Percentiles rank a stretch among this genome's conserved stretches.
phyloP scores from a whole-genome alignment of 2,797 vertebrate species.

The Paramormyrops hopkinsi region DNA sequence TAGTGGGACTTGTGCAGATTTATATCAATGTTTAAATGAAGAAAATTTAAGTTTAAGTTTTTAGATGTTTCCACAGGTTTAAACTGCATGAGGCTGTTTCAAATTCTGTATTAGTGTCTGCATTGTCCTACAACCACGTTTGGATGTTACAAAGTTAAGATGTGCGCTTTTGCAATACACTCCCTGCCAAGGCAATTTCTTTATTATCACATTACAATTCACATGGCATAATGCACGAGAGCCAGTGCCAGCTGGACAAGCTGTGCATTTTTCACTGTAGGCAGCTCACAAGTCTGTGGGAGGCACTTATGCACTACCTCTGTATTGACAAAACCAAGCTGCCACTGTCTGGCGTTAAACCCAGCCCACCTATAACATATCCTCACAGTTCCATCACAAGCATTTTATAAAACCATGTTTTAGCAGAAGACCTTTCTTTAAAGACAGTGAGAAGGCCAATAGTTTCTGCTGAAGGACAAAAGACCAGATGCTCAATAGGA shows the following conservation, averaged over 20 bases:
- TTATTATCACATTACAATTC: conserved; percentile 1
- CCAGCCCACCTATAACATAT: neutral
- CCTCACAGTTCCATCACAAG: neutral
- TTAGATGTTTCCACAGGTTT: neutral
- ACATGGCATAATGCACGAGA: neutral
- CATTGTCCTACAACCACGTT: conserved; percentile 29
- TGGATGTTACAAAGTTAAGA: conserved; percentile 11
- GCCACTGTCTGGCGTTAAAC: neutral
- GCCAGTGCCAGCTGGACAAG: conserved; percentile 3
- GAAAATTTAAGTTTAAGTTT: neutral
- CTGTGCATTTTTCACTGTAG: conserved; percentile 7
- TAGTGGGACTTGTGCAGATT: neutral
- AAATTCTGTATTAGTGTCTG: conserved; percentile 60
- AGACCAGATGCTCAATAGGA: neutral
- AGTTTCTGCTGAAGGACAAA: neutral
- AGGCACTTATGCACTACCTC: conserved; percentile 1
- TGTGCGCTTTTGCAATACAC: neutral
- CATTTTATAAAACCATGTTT: neutral
- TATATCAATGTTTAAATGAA: neutral
- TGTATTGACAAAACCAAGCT: neutral
- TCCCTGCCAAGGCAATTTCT: conserved; percentile 13
- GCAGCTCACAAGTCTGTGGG: conserved; percentile 9
- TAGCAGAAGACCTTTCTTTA: neutral
- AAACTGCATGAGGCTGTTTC: conserved; percentile 51
- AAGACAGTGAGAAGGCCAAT: neutral